Conservation (phyloP, 2,113 vertebrate species). For the Channa maculata region DNA sequence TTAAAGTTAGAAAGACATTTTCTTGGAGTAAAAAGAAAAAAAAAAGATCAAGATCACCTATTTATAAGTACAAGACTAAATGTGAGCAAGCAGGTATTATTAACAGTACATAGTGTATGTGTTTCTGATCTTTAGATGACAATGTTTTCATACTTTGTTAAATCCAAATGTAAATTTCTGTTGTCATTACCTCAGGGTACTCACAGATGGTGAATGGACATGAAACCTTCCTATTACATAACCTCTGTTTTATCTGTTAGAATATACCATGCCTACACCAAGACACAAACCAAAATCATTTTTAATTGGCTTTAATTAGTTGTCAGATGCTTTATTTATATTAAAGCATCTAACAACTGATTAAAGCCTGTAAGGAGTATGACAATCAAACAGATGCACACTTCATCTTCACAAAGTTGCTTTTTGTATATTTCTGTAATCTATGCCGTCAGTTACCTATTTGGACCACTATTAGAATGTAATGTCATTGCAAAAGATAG, state of each 20-base stretch:
- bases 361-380: not conserved
- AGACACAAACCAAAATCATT: not conserved
- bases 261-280: slow-evolving; percentile 91
- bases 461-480: too few relatives aligned
- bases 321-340: too few relatives aligned
- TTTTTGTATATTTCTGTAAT: too few relatives aligned
- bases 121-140: too few relatives aligned
- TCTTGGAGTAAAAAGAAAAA: too few relatives aligned
- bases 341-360: not conserved
- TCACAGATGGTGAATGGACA: slow-evolving; percentile 85
- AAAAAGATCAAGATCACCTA: not conserved
- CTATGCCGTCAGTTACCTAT: too few relatives aligned
- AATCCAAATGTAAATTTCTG: too few relatives aligned
- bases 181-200: slow-evolving; percentile 90
- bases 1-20: too few relatives aligned
- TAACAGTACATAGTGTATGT: too few relatives aligned
- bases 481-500: too few relatives aligned
- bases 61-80: not conserved
- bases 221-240: slow-evolving; percentile 74
- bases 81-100: not conserved
- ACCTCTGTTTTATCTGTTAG: slow-evolving; percentile 86
- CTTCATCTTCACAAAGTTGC: not conserved
- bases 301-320: too few relatives aligned
- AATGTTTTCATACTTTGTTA: too few relatives aligned
- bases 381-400: not conserved